Evolutionary conservation across 35 echinoderm and acorn worm genomes (phyloP).

Genomic region (Strongylocentrotus purpuratus): DNA sequence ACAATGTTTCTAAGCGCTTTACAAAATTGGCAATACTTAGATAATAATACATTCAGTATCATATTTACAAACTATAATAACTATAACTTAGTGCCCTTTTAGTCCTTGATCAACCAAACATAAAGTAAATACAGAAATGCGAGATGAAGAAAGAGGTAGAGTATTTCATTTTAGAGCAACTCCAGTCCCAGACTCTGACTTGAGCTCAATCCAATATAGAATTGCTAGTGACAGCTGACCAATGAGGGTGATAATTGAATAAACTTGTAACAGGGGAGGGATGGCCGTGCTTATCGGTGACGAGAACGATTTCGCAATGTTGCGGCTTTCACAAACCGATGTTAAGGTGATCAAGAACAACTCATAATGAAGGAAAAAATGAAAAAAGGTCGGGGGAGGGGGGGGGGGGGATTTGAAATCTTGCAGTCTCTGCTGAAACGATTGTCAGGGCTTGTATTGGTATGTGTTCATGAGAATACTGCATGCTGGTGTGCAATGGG

Average conservation of each 20-base stretch:
- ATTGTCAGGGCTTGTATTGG: background rate
- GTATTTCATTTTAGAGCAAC: background rate
- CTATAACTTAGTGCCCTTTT: too few species aligned
- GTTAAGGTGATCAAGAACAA: constrained; percentile 5
- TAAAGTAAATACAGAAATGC: background rate
- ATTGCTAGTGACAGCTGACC: background rate
- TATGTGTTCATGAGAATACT: background rate
- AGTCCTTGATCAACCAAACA: background rate
- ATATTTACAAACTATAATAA: too few species aligned
- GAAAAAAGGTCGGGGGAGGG: background rate
- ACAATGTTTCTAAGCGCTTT: too few species aligned
- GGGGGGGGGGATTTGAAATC: background rate
- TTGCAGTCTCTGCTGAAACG: background rate
- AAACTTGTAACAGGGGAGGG: constrained; percentile 7
- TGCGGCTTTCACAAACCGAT: background rate
- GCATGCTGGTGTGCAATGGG: background rate
- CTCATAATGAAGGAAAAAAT: background rate
- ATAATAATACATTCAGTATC: too few species aligned
- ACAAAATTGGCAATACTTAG: too few species aligned
- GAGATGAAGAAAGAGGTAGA: background rate
- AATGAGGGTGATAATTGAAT: constrained; percentile 10
- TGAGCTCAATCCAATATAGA: background rate
- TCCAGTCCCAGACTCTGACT: background rate
- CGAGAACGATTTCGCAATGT: background rate
- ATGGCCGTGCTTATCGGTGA: background rate